These are phyloP conservation scores for Neuroterus valhalla DNA, from an alignment of 1,140 invertebrate species.

Conservation along the genomic window DNA sequence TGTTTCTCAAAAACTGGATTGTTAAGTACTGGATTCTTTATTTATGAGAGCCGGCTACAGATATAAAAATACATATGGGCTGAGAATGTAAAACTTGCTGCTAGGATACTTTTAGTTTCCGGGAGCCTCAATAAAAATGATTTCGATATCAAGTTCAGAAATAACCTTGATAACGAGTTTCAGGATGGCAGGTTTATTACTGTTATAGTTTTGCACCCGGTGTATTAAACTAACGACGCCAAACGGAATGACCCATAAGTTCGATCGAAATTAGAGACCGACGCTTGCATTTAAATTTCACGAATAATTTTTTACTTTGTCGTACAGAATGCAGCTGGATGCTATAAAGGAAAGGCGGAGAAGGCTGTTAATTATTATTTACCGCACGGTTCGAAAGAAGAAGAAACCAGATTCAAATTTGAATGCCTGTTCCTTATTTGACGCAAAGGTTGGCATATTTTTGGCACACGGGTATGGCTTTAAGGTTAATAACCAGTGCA, in stretches of 20 bases:
- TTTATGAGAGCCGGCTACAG: no score
- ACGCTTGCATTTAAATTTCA: conserved; percentile 23
- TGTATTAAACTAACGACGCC: not conserved
- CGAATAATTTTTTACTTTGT: conserved; percentile 30
- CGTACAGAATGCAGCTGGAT: conserved; percentile 3
- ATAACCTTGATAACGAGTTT: not conserved
- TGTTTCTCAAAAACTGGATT: no score
- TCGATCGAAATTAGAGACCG: conserved; percentile 15
- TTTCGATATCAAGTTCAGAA: not conserved
- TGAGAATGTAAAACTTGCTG: not conserved
- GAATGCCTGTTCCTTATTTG: no score
- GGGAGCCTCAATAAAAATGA: conserved; percentile 12
- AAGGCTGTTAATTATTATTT: conserved; percentile 12
- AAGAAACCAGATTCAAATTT: not conserved
- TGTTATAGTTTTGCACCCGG: conserved; percentile 15
- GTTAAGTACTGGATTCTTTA: no score
- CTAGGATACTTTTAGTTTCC: not conserved
- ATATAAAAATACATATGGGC: conserved; percentile 25
- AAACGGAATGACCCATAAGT: conserved; percentile 5
- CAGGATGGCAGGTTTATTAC: conserved; percentile 13
- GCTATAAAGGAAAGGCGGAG: not conserved
- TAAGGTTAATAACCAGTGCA: no score
- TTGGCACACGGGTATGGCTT: no score
- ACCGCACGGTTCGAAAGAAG: not conserved
- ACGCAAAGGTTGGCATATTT: no score